A percentile compares a stretch with the other conserved stretches of the same genome.
These are phyloP conservation scores for Girardinichthys multiradiatus DNA, from an alignment of 2,113 vertebrate species.

Conservation along the genomic window DNA sequence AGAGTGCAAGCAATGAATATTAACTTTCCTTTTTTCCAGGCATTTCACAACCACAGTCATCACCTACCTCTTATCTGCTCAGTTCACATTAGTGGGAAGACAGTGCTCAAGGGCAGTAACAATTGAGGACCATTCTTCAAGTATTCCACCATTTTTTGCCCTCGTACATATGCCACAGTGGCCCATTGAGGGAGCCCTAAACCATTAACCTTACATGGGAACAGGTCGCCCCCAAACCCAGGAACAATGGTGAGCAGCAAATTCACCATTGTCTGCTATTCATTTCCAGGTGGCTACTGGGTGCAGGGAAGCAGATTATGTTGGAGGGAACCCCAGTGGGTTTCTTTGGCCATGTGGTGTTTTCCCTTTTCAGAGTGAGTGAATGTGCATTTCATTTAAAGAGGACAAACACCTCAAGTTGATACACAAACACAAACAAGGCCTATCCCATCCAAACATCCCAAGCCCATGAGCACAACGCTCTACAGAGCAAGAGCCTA, in stretches of 20 bases:
- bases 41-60: slow-evolving; percentile 78
- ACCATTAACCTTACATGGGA: slow-evolving; percentile 46
- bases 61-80: slow-evolving; percentile 81
- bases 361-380: slow-evolving; percentile 72
- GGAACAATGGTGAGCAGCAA: slow-evolving; percentile 42
- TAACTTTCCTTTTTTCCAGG: slow-evolving; percentile 76
- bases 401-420: slow-evolving; percentile 61
- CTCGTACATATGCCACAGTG: slow-evolving; percentile 27
- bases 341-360: slow-evolving; percentile 89
- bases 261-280: slow-evolving; percentile 46
- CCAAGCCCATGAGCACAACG: slow-evolving; percentile 50
- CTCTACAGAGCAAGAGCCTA: slow-evolving; percentile 72
- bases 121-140: slow-evolving; percentile 94
- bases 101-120: slow-evolving; percentile 90
- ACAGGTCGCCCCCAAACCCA: slow-evolving; percentile 41
- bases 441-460: slow-evolving; percentile 52
- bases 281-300: slow-evolving; percentile 57
- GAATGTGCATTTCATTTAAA: slow-evolving; percentile 71
- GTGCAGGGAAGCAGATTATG: slow-evolving; percentile 60
- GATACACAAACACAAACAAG: slow-evolving; percentile 64
- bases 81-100: slow-evolving; percentile 98
- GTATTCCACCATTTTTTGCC: slow-evolving; percentile 83
- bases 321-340: slow-evolving; percentile 82
- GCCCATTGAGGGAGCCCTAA: slow-evolving; percentile 68
- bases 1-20: slow-evolving; percentile 38